phyloP scores from a whole-genome alignment of 2,888 invertebrate species.

The Tryphoninae sp. region DNA sequence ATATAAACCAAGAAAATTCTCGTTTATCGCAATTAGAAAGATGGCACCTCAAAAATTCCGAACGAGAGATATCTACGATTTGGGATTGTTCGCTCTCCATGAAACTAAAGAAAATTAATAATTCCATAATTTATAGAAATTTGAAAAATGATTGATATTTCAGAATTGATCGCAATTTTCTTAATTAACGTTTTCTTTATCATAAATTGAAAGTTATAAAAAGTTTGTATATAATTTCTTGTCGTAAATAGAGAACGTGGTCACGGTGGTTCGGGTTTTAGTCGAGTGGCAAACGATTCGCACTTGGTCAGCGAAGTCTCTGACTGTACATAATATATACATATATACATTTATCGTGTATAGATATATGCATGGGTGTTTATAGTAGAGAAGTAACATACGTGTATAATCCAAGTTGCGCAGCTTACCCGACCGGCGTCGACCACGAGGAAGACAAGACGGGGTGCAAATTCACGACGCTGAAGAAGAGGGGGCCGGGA shows the following conservation, averaged over 20 bases:
- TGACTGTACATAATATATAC: background rate
- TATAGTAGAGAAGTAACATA: conserved; percentile 7
- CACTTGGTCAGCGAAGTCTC: conserved; percentile 60
- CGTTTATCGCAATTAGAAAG: background rate
- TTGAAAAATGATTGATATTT: background rate
- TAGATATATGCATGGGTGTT: conserved; percentile 1
- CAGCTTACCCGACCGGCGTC: conserved; percentile 45
- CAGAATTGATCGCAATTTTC: too few species aligned
- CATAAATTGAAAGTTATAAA: background rate
- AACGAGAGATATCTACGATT: background rate
- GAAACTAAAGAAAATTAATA: background rate
- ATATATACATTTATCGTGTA: background rate
- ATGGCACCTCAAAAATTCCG: conserved; percentile 1
- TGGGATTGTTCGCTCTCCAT: background rate
- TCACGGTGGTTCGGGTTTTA: conserved; percentile 69
- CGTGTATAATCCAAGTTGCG: conserved; percentile 31
- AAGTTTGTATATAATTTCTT: background rate
- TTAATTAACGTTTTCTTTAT: background rate
- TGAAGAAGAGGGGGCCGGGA: conserved; percentile 30
- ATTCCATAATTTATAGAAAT: background rate
- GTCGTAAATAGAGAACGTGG: background rate
- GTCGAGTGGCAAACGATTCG: conserved; percentile 70
- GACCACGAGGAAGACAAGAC: conserved; percentile 55
- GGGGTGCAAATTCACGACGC: conserved; percentile 47
- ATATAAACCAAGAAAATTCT: conserved; percentile 69